Evolutionary conservation across 1,140 invertebrate species (phyloP), one percentile per base, ranked within the genome.

Genomic region (Steinernema khuongi): DNA sequence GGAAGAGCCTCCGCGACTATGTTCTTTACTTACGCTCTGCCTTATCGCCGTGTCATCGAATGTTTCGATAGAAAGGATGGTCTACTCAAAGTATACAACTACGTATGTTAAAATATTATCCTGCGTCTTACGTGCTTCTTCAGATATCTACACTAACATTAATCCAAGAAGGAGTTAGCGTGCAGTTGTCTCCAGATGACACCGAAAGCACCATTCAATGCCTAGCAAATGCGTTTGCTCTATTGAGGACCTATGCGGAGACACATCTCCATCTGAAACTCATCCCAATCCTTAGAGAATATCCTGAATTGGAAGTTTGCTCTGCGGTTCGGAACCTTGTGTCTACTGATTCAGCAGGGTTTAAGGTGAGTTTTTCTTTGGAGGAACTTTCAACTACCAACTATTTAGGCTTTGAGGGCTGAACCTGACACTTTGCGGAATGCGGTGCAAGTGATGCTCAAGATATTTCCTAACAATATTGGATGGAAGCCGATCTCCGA

Each of bases 1-100:
- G 94, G 94, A 33, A 88, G 94, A 75, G 96, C 94, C 83, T 93
- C 97, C 87, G 94, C 94, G 0, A 94, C 94, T 14, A 96, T 97
- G 93, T 98, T 97, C 86, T 97, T 97, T 85, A 71, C 80, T 22
- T 71, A 78, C 31, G 92, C 92, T 2, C 96, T 97, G 86, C 91
- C 93, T 71, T 97, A 96, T 86, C 89, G 91, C 80, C 90, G 93
- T 0, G 92, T 96, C 79, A 86, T 97, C 0, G 92, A 96, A 77
- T 90, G 95, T 83, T 97, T 97, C 83, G 94, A 98, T 86, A 87
- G 89, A 31, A 90, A 93, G 82, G 94, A 97, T 88, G 94, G 94
- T 0, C 87, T 97, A 1, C 86, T 95, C 14, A 93, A 94, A 86
- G 87, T 97, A 17, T 92, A 94, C 83, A 98, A 98, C 89, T 92